These are phyloP conservation scores for Trimorus sp. DNA, from an alignment of 2,888 invertebrate species.

Conservation along the genomic window DNA sequence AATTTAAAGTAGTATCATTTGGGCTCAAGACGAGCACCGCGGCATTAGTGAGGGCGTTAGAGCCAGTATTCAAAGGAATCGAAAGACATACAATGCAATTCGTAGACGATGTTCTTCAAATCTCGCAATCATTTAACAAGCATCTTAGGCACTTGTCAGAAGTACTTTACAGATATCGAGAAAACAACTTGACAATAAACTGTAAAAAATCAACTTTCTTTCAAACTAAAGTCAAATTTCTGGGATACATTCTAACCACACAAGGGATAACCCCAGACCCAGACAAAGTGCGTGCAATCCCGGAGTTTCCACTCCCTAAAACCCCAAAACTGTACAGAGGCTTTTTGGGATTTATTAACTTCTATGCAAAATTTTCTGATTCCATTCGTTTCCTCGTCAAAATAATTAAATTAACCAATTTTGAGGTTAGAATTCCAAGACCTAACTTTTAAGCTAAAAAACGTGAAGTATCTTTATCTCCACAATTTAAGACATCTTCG, in stretches of 20 bases:
- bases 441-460: too few species aligned
- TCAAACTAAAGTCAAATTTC: constrained; percentile 3
- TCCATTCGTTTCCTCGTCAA: too few species aligned
- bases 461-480: too few species aligned
- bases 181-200: constrained; percentile 1
- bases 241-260: constrained; percentile 9
- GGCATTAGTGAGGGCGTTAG: too few species aligned
- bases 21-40: too few species aligned
- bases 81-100: not conserved
- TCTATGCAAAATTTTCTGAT: not conserved
- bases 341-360: constrained; percentile 5
- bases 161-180: not conserved
- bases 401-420: too few species aligned
- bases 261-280: not conserved
- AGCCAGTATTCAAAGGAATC: too few species aligned
- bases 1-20: too few species aligned
- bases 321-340: not conserved
- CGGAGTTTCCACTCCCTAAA: constrained; percentile 5
- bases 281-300: not conserved
- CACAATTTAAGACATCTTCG: too few species aligned
- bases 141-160: not conserved
- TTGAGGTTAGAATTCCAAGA: too few species aligned
- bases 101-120: too few species aligned
- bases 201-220: constrained; percentile 3
- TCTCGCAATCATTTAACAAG: not conserved